phyloP scores from a whole-genome alignment of 2,797 vertebrate genomes.

The Arnoldichthys spilopterus region DNA sequence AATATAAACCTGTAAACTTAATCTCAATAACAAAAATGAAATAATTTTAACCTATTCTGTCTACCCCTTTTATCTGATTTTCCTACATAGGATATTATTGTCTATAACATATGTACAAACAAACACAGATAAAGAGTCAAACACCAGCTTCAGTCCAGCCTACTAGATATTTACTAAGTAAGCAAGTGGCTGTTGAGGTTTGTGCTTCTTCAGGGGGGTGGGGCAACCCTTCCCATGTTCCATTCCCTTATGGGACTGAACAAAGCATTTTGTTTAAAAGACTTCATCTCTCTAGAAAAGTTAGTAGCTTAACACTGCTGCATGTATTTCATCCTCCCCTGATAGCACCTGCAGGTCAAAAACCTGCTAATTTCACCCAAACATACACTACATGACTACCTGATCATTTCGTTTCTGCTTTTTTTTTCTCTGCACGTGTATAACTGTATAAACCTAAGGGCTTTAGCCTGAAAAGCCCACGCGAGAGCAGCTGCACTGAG shows the following conservation, averaged over 20 bases:
- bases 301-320: background rate
- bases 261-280: slow-evolving; percentile 8
- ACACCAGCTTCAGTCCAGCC: slow-evolving; percentile 4
- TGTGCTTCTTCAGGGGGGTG: slow-evolving; percentile 57
- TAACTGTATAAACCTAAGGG: slow-evolving; percentile 75
- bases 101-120: background rate
- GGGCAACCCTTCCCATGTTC: slow-evolving; percentile 9
- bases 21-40: too few species aligned
- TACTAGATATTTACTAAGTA: slow-evolving; percentile 63
- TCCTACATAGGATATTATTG: background rate
- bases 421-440: slow-evolving; percentile 6
- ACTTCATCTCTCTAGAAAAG: background rate
- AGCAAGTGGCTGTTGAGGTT: slow-evolving; percentile 47
- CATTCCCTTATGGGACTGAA: slow-evolving; percentile 44
- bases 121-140: background rate
- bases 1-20: too few species aligned
- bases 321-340: background rate
- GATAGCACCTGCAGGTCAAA: slow-evolving; percentile 8
- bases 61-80: too few species aligned
- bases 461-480: slow-evolving; percentile 70
- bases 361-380: background rate
- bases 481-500: slow-evolving; percentile 80
- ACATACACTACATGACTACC: slow-evolving; percentile 55
- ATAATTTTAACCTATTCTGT: too few species aligned
- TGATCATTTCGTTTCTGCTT: slow-evolving; percentile 66